phyloP scores from a whole-genome alignment of 2,888 invertebrate genomes.

The Galerucella pusilla region DNA sequence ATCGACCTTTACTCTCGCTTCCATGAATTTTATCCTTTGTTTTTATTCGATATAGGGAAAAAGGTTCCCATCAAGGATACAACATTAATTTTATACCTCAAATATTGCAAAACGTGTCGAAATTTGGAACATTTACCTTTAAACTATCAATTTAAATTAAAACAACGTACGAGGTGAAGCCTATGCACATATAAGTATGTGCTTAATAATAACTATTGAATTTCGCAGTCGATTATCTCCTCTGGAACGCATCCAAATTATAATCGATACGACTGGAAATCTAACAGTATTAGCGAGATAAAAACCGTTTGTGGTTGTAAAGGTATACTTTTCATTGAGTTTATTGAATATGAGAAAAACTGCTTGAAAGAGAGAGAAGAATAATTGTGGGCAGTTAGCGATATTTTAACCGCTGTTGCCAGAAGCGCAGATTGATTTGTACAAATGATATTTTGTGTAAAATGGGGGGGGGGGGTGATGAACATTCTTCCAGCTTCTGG shows the following conservation, averaged over 20 bases:
- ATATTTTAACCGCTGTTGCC: too few relatives aligned
- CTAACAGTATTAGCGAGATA: not conserved
- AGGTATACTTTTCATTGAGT: not conserved
- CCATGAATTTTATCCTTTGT: too few relatives aligned
- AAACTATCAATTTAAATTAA: not conserved
- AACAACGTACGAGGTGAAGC: not conserved
- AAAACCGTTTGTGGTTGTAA: not conserved
- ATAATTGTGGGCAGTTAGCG: too few relatives aligned
- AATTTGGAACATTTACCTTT: not conserved
- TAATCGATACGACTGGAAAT: not conserved
- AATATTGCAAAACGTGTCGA: not conserved
- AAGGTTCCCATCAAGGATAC: too few relatives aligned
- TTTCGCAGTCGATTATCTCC: not conserved
- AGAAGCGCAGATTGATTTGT: too few relatives aligned
- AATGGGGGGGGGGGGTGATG: too few relatives aligned
- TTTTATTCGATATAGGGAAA: too few relatives aligned
- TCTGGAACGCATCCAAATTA: slow-evolving; percentile 1
- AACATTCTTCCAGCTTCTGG: too few relatives aligned
- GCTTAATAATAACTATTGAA: not conserved
- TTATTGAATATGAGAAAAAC: not conserved
- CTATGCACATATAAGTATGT: not conserved
- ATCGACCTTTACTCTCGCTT: too few relatives aligned
- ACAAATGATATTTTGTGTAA: too few relatives aligned
- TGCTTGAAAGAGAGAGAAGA: too few relatives aligned
- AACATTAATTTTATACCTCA: too few relatives aligned